phyloP scores from a whole-genome alignment of 2,888 invertebrate genomes.

The Patella pellucida region DNA sequence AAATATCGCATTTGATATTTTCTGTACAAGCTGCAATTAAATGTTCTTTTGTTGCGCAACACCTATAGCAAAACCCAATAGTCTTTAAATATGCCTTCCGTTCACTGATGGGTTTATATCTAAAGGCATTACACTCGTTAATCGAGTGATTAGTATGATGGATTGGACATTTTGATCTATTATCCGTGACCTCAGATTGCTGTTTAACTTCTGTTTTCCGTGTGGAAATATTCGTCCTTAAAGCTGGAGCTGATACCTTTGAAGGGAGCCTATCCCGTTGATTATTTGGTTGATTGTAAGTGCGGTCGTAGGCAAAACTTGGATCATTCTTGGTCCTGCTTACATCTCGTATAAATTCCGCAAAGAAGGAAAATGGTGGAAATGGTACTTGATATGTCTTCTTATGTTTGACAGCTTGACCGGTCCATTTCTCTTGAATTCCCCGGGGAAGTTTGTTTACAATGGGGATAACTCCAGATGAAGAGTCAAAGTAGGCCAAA shows the following conservation, averaged over 20 bases:
- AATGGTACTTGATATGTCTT: conserved; percentile 12
- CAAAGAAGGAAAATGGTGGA: conserved; percentile 23
- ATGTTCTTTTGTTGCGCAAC: not conserved
- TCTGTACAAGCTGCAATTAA: not conserved
- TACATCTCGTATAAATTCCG: conserved; percentile 15
- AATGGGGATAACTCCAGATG: conserved; percentile 23
- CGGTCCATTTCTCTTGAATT: conserved; percentile 28
- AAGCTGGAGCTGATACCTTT: not conserved
- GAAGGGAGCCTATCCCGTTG: not conserved
- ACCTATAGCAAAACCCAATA: not conserved
- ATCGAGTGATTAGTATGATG: not conserved
- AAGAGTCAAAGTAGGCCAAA: conserved; percentile 27
- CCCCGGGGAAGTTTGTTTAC: conserved; percentile 23
- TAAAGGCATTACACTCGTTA: not conserved
- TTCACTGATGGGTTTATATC: not conserved
- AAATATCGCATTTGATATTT: not conserved
- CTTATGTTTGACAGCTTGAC: conserved; percentile 20
- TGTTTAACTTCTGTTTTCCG: not conserved
- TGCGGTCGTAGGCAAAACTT: conserved; percentile 17
- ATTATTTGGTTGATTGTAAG: not conserved
- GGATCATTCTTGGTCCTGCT: conserved; percentile 18
- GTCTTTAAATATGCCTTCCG: not conserved
- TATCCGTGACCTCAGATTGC: not conserved
- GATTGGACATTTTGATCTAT: not conserved
- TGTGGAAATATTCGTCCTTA: not conserved